phyloP scores from a whole-genome alignment of 2,113 vertebrate species.

The Leptodactylus fuscus region DNA sequence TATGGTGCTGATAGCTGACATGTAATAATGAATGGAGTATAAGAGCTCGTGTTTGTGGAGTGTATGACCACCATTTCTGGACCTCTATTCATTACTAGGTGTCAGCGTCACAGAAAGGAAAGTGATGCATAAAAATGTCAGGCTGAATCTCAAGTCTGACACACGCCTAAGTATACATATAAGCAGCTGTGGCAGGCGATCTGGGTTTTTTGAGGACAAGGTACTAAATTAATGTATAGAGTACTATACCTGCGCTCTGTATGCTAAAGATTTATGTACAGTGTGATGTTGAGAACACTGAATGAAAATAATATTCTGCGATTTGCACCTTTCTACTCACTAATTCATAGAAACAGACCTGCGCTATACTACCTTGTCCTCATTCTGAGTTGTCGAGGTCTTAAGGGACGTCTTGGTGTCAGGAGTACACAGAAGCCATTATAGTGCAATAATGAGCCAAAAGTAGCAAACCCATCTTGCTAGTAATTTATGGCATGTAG shows the following conservation, averaged over 20 bases:
- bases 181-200: neutral
- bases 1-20: neutral
- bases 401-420: slow-evolving; percentile 51
- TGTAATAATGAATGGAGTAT: neutral
- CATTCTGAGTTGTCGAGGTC: slow-evolving; percentile 27
- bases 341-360: slow-evolving; percentile 36
- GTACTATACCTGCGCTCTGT: neutral
- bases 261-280: slow-evolving; percentile 8
- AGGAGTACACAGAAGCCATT: slow-evolving; percentile 48
- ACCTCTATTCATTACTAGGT: neutral
- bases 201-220: slow-evolving; percentile 43
- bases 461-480: slow-evolving; percentile 44
- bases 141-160: neutral
- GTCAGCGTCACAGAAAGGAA: neutral
- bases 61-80: neutral
- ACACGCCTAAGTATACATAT: neutral
- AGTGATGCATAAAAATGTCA: neutral
- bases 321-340: slow-evolving; percentile 39
- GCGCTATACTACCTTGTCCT: slow-evolving; percentile 32
- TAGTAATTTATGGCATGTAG: slow-evolving; percentile 52
- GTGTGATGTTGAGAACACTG: slow-evolving; percentile 24
- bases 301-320: slow-evolving; percentile 42
- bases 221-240: neutral
- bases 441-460: slow-evolving; percentile 12
- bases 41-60: neutral